phyloP scores from a whole-genome alignment of 2,888 invertebrate species.

The Teinopalpus imperialis region DNA sequence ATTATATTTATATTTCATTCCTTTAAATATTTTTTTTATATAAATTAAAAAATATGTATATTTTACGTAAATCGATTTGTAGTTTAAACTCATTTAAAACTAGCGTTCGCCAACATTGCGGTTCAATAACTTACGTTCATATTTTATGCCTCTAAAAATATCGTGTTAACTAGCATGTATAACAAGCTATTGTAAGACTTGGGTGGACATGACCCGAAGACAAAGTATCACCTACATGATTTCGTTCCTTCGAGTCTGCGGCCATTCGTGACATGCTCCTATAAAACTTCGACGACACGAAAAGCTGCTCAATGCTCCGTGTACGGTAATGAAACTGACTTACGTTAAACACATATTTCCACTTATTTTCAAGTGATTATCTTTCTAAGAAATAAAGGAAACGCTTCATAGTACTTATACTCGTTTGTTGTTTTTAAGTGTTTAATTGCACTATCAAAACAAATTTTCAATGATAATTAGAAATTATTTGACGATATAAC shows the following conservation, averaged over 20 bases:
- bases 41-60: no score
- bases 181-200: conserved; percentile 5
- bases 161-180: conserved; percentile 11
- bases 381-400: conserved; percentile 10
- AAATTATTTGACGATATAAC: no score
- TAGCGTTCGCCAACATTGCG: no score
- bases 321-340: conserved; percentile 20
- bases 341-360: conserved; percentile 16
- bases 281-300: conserved; percentile 25
- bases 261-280: conserved; percentile 24
- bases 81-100: no score
- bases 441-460: no score
- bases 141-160: conserved; percentile 7
- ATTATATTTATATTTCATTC: no score
- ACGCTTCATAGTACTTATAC: conserved; percentile 2
- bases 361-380: conserved; percentile 22
- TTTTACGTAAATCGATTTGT: no score
- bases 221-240: conserved; percentile 19
- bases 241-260: conserved; percentile 15
- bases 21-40: no score
- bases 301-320: conserved; percentile 21
- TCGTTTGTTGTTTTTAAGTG: conserved; percentile 1
- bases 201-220: conserved; percentile 16
- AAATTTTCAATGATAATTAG: no score
- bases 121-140: not conserved